Percentiles rank a stretch among this genome's conserved stretches.
phyloP scores from a whole-genome alignment of 1,140 invertebrate species.

The Zaprionus lachaisei region DNA sequence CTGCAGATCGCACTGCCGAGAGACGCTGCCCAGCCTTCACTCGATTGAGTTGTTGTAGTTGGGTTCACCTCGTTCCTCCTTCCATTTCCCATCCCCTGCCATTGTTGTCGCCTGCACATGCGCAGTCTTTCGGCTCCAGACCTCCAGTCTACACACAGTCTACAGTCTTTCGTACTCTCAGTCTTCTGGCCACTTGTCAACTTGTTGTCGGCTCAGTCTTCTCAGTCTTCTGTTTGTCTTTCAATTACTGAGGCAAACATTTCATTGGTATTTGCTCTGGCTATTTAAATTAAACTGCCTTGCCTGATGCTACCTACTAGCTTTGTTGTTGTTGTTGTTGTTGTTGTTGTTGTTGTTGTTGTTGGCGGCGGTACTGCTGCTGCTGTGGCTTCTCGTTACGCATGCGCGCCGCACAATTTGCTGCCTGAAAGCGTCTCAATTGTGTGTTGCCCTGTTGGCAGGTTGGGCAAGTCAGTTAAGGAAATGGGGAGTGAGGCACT shows the following conservation, averaged over 20 bases:
- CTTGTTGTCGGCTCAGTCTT: slow-evolving; percentile 29
- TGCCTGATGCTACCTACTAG: slow-evolving; percentile 28
- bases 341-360: background rate
- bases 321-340: slow-evolving; percentile 11
- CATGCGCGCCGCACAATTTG: slow-evolving; percentile 71
- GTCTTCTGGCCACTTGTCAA: slow-evolving; percentile 37
- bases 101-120: slow-evolving; percentile 60
- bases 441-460: slow-evolving; percentile 57
- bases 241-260: slow-evolving; percentile 71
- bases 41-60: slow-evolving; percentile 58
- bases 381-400: slow-evolving; percentile 55
- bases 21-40: slow-evolving; percentile 10
- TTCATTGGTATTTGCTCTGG: slow-evolving; percentile 57
- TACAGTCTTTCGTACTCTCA: background rate
- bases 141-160: slow-evolving; percentile 2
- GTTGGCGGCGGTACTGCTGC: background rate
- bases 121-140: slow-evolving; percentile 42
- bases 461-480: background rate
- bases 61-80: background rate
- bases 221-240: slow-evolving; percentile 59
- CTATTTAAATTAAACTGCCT: slow-evolving; percentile 68
- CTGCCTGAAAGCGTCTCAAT: slow-evolving; percentile 72
- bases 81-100: background rate
- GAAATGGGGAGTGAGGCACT: background rate
- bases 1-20: slow-evolving; percentile 1